These are phyloP conservation scores for Anthonomus grandis DNA, from an alignment of 1,140 invertebrate species.

Conservation along the genomic window DNA sequence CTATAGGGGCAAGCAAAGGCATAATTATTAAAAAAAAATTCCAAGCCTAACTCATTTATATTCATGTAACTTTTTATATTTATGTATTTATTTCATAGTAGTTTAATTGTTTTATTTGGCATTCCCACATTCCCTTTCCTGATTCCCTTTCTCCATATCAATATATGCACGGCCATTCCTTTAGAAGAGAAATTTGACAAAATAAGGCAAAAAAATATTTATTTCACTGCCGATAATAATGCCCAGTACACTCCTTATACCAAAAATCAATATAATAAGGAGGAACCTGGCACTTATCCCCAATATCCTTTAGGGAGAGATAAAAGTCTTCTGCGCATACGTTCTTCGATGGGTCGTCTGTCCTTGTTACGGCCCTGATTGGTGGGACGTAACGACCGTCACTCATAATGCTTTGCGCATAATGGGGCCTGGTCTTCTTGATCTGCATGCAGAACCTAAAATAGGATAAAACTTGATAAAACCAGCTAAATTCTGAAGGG, in stretches of 20 bases:
- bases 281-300: slow-evolving; percentile 17
- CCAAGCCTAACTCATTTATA: no score
- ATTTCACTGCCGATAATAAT: no score
- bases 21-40: no score
- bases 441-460: slow-evolving; percentile 28
- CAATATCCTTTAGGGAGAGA: slow-evolving; percentile 17
- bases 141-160: no score
- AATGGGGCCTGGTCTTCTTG: slow-evolving; percentile 15
- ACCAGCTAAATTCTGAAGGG: not conserved
- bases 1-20: no score
- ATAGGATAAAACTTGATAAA: not conserved
- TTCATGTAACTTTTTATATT: no score
- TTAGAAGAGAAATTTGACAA: no score
- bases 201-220: no score
- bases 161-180: no score
- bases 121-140: no score
- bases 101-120: no score
- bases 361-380: slow-evolving; percentile 12
- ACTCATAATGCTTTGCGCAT: slow-evolving; percentile 13
- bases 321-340: slow-evolving; percentile 24
- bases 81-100: no score
- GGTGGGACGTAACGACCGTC: slow-evolving; percentile 13
- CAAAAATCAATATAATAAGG: slow-evolving; percentile 26
- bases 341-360: slow-evolving; percentile 26
- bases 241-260: slow-evolving; percentile 15